Evolutionary conservation across 2,113 vertebrate species (phyloP).

Genomic region (Psophia crepitans): DNA sequence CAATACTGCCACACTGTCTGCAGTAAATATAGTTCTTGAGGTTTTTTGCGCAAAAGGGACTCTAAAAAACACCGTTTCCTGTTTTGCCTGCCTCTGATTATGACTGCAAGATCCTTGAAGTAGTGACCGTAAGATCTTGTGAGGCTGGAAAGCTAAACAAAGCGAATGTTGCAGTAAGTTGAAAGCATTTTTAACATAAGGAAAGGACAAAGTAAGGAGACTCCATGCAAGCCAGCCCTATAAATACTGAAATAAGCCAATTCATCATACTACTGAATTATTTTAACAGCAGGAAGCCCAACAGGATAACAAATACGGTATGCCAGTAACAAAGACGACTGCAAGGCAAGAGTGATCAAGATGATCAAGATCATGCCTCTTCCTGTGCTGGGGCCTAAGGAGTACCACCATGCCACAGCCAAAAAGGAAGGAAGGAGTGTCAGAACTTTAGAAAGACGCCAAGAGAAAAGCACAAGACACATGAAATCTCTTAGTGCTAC

Average conservation of each 20-base stretch:
- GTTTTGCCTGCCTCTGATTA: constrained; percentile 53
- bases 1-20: constrained; percentile 21
- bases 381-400: not conserved
- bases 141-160: constrained; percentile 43
- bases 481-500: not conserved
- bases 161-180: constrained; percentile 5
- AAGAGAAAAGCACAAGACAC: not conserved
- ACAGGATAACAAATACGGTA: not conserved
- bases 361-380: not conserved
- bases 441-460: not conserved
- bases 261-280: not conserved
- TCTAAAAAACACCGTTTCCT: constrained; percentile 48
- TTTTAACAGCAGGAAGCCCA: not conserved
- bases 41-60: constrained; percentile 38
- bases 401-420: not conserved
- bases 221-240: not conserved
- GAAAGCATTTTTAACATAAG: not conserved
- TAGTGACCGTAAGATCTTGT: constrained; percentile 5
- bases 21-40: constrained; percentile 38
- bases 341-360: not conserved
- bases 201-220: not conserved
- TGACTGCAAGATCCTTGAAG: constrained; percentile 33
- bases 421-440: not conserved
- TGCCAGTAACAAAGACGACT: not conserved
- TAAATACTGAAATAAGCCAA: not conserved